These are phyloP conservation scores for Oncorhynchus nerka DNA, from an alignment of 2,113 vertebrate genomes.

Conservation along the genomic window DNA sequence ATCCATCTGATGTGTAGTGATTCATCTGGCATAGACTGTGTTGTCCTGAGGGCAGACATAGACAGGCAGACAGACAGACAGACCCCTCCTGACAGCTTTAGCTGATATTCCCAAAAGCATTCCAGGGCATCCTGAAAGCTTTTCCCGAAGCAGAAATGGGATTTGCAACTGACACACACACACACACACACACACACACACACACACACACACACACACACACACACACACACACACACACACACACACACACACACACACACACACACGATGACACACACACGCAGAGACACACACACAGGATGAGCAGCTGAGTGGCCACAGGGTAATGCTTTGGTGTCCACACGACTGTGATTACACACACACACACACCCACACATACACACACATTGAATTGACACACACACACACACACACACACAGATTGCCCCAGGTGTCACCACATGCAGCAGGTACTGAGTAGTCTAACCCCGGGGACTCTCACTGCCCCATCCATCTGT, in stretches of 20 bases:
- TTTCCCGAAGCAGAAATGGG: slow-evolving; percentile 33
- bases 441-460: slow-evolving; percentile 4
- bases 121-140: slow-evolving; percentile 52
- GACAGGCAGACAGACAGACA: slow-evolving; percentile 55
- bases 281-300: slow-evolving; percentile 20
- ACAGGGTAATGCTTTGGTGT: too few species aligned
- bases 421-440: not conserved
- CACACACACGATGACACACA: not conserved
- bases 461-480: not conserved
- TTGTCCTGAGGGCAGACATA: slow-evolving; percentile 52
- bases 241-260: not conserved
- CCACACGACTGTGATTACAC: too few species aligned
- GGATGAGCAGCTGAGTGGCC: not conserved
- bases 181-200: not conserved
- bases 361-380: not conserved
- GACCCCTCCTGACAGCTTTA: slow-evolving; percentile 64
- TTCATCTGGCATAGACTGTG: not conserved
- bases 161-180: not conserved
- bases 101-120: slow-evolving; percentile 49
- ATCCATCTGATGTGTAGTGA: not conserved
- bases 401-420: not conserved
- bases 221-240: not conserved
- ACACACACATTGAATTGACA: not conserved
- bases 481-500: not conserved
- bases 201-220: not conserved